Evolutionary conservation across 1,140 invertebrate genomes (phyloP).

Genomic region (Spodoptera frugiperda): DNA sequence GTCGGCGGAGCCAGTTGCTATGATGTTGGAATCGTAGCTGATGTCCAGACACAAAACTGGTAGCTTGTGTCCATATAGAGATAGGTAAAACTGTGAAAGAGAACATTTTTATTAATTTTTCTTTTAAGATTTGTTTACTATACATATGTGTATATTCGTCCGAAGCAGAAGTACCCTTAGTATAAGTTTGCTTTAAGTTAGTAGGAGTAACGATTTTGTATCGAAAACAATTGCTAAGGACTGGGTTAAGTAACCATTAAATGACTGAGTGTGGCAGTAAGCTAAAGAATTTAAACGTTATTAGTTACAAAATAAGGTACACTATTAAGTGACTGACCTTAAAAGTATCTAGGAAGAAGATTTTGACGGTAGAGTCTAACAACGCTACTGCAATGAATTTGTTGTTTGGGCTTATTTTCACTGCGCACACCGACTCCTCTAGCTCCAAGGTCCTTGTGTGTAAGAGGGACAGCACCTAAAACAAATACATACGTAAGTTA

Average conservation of each 20-base stretch:
- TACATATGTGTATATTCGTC: no score
- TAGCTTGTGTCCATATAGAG: constrained; percentile 98
- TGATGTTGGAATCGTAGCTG: constrained; percentile 94
- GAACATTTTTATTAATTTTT: neutral
- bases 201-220: no score
- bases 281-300: no score
- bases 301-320: no score
- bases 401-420: constrained; percentile 94
- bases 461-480: constrained; percentile 91
- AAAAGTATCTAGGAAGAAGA: constrained; percentile 97
- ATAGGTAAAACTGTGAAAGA: constrained; percentile 94
- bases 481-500: no score
- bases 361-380: constrained; percentile 97
- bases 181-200: no score
- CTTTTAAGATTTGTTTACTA: no score
- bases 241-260: no score
- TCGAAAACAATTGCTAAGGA: no score
- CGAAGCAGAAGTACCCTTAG: no score
- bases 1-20: constrained; percentile 98
- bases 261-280: neutral
- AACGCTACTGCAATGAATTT: constrained; percentile 96
- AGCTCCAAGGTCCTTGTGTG: constrained; percentile 94
- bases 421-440: constrained; percentile 94
- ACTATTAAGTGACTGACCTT: constrained; percentile 88
- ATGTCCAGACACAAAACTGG: constrained; percentile 98